Evolutionary conservation across 2,113 vertebrate genomes (phyloP).

Genomic region (Gambusia holbrooki): DNA sequence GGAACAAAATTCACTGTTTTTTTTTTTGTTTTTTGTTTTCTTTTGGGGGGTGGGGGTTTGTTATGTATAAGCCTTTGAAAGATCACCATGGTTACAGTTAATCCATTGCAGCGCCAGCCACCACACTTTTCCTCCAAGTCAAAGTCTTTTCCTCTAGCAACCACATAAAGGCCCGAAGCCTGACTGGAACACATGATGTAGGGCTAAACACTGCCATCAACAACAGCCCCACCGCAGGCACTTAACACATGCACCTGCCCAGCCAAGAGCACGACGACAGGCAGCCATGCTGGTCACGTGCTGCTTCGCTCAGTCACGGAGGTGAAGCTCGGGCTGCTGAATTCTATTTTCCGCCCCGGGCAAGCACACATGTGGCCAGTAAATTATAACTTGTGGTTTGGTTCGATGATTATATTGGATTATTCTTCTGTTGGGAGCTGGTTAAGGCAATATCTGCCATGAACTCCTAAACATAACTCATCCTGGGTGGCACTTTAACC

Average conservation of each 20-base stretch:
- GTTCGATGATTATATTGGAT: neutral
- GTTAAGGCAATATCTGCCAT: neutral
- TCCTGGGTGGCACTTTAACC: neutral
- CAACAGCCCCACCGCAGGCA: constrained; percentile 56
- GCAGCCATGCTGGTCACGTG: constrained; percentile 50
- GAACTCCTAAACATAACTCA: neutral
- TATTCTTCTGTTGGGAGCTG: neutral
- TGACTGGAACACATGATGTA: constrained; percentile 64
- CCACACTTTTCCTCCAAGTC: constrained; percentile 51
- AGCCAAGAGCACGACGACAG: constrained; percentile 26
- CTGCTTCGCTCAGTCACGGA: constrained; percentile 22
- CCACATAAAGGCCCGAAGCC: constrained; percentile 55
- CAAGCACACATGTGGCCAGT: neutral
- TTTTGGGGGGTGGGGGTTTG: neutral
- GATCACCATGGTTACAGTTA: constrained; percentile 18
- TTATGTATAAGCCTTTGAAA: constrained; percentile 6
- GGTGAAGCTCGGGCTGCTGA: neutral
- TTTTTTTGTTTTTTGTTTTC: neutral
- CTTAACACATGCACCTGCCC: constrained; percentile 40
- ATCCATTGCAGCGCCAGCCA: constrained; percentile 45
- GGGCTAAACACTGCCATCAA: constrained; percentile 59
- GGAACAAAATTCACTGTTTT: neutral
- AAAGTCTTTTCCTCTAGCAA: constrained; percentile 57
- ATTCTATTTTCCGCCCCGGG: neutral
- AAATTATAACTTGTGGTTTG: constrained; percentile 11